A percentile compares a stretch with the other conserved stretches of the same genome.
Evolutionary conservation across 2,797 vertebrate genomes (phyloP).

Genomic region (Phalanger gymnotis): DNA sequence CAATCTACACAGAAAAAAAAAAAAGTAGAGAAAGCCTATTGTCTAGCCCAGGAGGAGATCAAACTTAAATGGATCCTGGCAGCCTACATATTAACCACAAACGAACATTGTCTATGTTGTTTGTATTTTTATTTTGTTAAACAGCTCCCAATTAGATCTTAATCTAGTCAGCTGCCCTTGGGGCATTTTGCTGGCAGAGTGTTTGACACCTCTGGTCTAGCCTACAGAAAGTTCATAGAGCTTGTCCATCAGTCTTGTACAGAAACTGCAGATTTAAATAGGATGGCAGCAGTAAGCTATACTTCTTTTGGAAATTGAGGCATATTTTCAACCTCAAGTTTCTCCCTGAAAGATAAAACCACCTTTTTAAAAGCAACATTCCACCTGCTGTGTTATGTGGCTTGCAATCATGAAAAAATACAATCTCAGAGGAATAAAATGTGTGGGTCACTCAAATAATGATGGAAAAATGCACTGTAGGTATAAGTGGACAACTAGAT

Average conservation of each 20-base stretch:
- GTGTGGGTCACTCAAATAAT: not conserved
- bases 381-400: not conserved
- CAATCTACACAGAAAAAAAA: not conserved
- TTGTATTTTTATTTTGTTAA: not conserved
- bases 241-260: not conserved
- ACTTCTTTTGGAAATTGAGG: not conserved
- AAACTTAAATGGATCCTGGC: not conserved
- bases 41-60: not conserved
- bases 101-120: not conserved
- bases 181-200: not conserved
- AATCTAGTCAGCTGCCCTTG: not conserved
- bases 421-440: not conserved
- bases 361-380: not conserved
- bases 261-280: not conserved
- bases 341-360: not conserved
- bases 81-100: not conserved
- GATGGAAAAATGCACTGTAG: not conserved
- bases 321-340: not conserved
- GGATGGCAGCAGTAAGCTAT: not conserved
- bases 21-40: not conserved
- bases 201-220: not conserved
- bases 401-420: not conserved
- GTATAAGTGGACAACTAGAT: not conserved
- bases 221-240: not conserved
- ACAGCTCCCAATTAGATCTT: not conserved